Base-by-base conservation (phyloP, 2,797 vertebrate genomes). In the Jordanella pulchra region DNA sequence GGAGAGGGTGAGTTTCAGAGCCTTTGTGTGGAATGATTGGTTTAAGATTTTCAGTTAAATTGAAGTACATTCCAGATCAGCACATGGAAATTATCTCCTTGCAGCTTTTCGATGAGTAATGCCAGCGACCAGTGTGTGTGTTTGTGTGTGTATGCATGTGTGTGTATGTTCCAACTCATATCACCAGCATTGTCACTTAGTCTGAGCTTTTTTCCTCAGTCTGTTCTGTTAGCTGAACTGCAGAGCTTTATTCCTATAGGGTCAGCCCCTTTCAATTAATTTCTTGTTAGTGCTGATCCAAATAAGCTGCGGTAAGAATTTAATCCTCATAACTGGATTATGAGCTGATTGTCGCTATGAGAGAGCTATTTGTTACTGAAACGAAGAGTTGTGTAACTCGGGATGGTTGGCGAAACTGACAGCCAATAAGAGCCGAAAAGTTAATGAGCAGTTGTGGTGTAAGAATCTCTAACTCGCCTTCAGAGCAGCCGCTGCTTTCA, bases 261-360 rank as follows among this genome's bases (percentile, higher is more conserved):
- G 91, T 93, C 89, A 89, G 77, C 82, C 79, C 80, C 81, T 90
- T 93, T 92, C 90, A 94, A 94, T 94, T 92, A 91, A 90, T 91
- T 90, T 89, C 90, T 92, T 89, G 90, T 92, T 92, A 86, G 84
- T 83, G 72, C 71, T 89, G 88, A 93, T 92, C 91, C 91, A 86
- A 91, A 93, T 93, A 94, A 93, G 90, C 85, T 84, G 80, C 84
- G 42, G 88, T 93, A 92, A 92, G 93, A 90, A 92, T 93, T 84
- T 93, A 93, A 93, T 93, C 87, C 89, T 77, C 88, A 82, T 93
- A 92, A 93, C 86, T 91, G 91, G 91, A 93, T 94, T 93, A 94
- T 81, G 87, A 86, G 80, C 77, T 87, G 89, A 91, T 91, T 84
- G 84, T 75, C 21, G 73, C 79, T 75, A 78, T 81, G 74, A 83